phyloP scores from a whole-genome alignment of 2,888 invertebrate species.

The Hypselothyrea guttata region DNA sequence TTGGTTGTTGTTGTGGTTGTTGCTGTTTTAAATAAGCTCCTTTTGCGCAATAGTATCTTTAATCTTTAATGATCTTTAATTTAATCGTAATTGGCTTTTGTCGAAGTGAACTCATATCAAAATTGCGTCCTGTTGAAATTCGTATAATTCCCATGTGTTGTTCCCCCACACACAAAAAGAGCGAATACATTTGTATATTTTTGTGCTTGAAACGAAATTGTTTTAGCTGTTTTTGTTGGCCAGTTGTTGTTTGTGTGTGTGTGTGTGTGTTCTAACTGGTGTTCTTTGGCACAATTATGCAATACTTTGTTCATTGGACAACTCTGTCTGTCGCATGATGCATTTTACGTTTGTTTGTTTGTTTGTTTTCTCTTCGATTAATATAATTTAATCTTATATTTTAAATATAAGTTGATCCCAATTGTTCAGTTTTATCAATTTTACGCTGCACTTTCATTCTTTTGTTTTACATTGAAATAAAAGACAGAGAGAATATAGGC shows the following conservation, averaged over 20 bases:
- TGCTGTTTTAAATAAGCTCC: slow-evolving; percentile 65
- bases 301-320: slow-evolving; percentile 37
- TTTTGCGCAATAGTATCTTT: slow-evolving; percentile 69
- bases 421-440: slow-evolving; percentile 82
- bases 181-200: slow-evolving; percentile 52
- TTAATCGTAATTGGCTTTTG: slow-evolving; percentile 46
- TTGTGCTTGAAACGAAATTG: slow-evolving; percentile 39
- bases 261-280: slow-evolving; percentile 22
- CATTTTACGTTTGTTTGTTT: slow-evolving; percentile 12
- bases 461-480: slow-evolving; percentile 51
- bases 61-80: no score
- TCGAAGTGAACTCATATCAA: slow-evolving; percentile 48
- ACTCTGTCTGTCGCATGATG: slow-evolving; percentile 42
- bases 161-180: slow-evolving; percentile 72
- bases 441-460: slow-evolving; percentile 73
- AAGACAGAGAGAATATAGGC: slow-evolving; percentile 49
- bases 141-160: slow-evolving; percentile 81
- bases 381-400: slow-evolving; percentile 80
- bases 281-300: slow-evolving; percentile 63
- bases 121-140: slow-evolving; percentile 73
- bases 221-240: slow-evolving; percentile 42
- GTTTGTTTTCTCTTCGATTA: slow-evolving; percentile 52
- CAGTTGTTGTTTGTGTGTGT: slow-evolving; percentile 30
- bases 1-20: slow-evolving; percentile 33
- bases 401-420: slow-evolving; percentile 83